A percentile compares a stretch with the other conserved stretches of the same genome.
Evolutionary conservation across 64 coral and sea anemone species (phyloP).

Genomic region (Montipora sp.): DNA sequence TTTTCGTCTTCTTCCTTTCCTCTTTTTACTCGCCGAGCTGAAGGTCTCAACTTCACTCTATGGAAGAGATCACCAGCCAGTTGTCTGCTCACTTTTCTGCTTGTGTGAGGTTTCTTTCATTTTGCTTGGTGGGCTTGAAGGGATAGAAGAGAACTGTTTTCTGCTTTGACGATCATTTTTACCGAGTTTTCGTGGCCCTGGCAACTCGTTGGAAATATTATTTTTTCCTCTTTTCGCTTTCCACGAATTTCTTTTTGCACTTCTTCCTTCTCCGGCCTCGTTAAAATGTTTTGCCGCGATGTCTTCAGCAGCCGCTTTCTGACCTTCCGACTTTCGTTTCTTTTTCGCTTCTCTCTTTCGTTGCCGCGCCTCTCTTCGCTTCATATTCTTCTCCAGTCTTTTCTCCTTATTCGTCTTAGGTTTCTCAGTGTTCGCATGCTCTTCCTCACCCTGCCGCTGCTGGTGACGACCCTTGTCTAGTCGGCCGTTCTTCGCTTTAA

Average conservation of each 20-base stretch:
- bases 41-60: background rate
- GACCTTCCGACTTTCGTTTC: conserved; percentile 52
- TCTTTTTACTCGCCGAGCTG: background rate
- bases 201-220: background rate
- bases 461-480: conserved; percentile 39
- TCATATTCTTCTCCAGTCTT: conserved; percentile 63
- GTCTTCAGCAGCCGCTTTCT: background rate
- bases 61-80: background rate
- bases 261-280: background rate
- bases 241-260: no score
- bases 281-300: background rate
- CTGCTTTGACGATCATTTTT: background rate
- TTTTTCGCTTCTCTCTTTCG: conserved; percentile 66
- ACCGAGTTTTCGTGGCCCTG: background rate
- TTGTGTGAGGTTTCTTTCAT: background rate
- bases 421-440: background rate
- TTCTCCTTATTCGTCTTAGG: conserved; percentile 81
- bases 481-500: conserved; percentile 82
- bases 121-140: background rate
- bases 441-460: conserved; percentile 23
- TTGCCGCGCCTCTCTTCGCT: conserved; percentile 65
- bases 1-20: conserved; percentile 11
- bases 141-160: background rate
- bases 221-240: background rate
- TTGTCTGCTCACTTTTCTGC: background rate